phyloP scores from a whole-genome alignment of 2,797 vertebrate genomes.

The Cryptoprocta ferox region DNA sequence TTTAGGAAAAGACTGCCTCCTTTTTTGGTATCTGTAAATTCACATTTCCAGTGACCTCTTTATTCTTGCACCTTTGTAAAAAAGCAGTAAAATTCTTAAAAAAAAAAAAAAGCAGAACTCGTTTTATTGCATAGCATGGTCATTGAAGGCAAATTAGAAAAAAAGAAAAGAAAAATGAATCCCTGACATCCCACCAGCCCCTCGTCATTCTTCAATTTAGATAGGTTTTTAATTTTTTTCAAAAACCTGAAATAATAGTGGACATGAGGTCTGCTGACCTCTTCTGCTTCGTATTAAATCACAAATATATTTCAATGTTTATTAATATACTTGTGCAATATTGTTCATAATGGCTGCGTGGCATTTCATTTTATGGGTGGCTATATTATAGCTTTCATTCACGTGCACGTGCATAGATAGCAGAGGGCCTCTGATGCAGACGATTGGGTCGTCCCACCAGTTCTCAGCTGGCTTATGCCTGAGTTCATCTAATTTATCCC shows the following conservation, averaged over 20 bases:
- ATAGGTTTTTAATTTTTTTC: conserved; percentile 5
- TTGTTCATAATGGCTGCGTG: not conserved
- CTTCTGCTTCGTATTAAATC: not conserved
- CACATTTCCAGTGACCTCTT: not conserved
- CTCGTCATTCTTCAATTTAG: not conserved
- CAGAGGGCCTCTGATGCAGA: not conserved
- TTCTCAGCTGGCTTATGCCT: not conserved
- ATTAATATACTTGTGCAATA: not conserved
- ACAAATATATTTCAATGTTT: not conserved
- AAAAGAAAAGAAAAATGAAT: not conserved
- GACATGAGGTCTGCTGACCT: not conserved
- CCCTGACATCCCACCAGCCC: not conserved
- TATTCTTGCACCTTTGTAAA: not conserved
- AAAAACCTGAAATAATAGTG: not conserved
- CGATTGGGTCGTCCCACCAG: not conserved
- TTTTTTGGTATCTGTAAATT: not conserved
- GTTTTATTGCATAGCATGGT: not conserved
- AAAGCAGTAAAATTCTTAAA: not conserved
- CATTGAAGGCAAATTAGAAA: not conserved
- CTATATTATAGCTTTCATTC: not conserved
- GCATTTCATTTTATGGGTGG: not conserved
- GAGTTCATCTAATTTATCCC: not conserved
- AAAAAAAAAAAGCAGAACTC: not conserved
- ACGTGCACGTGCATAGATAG: no score
- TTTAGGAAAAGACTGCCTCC: not conserved